Evolutionary conservation across 2,113 vertebrate species (phyloP), one percentile per base, ranked within the genome.

Genomic region (Colossoma macropomum): DNA sequence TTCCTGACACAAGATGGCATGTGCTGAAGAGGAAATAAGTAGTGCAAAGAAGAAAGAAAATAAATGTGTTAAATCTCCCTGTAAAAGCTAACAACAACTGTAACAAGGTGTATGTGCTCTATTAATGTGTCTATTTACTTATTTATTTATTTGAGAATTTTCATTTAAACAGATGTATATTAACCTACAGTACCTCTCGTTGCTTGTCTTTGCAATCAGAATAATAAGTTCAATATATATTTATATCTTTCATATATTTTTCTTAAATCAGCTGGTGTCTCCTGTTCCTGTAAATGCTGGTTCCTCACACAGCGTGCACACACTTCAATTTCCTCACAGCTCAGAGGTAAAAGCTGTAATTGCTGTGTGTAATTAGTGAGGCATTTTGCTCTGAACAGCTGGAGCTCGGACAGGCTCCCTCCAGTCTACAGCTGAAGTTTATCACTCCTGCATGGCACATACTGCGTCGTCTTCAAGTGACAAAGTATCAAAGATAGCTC

Each of bases 371-470:
- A 81, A 86, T 81, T 71, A 84, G 69, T 83, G 32, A 77, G 63
- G 56, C 70, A 48, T 81, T 74, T 69, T 78, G 70, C 56, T 28
- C 34, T 8, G 23, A 52, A 83, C 76, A 84, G 45, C 86, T 85
- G 80, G 48, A 62, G 65, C 70, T 63, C 17, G 21, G 16, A 32
- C 50, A 79, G 34, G 62, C 25, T 75, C 38, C 45, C 63, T 80
- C 82, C 52, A 15, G 9, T 21, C 66, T 72, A 62, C 86, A 85
- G 70, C 75, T 85, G 77, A 27, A 60, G 68, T 81, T 89, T 87
- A 62, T 86, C 38, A 75, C 75, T 79, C 62, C 71, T 68, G 13
- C 75, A 48, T 78, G 72, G 48, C 60, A 21, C 16, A 77, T 41
- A 41, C 62, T 1, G 34, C 7, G 54, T 25, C 19, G 28, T 41